These are phyloP conservation scores for Scophthalmus maximus DNA, from an alignment of 2,113 vertebrate genomes.

Conservation along the genomic window DNA sequence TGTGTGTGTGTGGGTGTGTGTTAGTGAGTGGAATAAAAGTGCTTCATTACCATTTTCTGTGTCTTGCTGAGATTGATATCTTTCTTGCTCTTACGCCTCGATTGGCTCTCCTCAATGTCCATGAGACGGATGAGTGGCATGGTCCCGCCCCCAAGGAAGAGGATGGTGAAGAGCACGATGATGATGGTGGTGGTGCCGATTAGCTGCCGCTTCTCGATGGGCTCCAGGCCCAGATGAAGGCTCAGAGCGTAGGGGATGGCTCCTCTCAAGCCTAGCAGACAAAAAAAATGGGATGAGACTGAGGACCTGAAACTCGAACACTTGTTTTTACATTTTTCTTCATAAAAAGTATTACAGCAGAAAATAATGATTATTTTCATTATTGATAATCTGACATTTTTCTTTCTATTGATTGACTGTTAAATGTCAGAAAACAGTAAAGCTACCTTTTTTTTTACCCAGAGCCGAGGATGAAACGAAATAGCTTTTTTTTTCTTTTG, in stretches of 20 bases:
- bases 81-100: conserved; percentile 89
- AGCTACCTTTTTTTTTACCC: no score
- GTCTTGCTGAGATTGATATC: conserved; percentile 98
- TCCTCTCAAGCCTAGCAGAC: conserved; percentile 88
- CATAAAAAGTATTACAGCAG: no score
- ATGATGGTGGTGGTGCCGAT: conserved; percentile 98
- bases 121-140: conserved; percentile 97
- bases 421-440: no score
- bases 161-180: conserved; percentile 96
- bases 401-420: no score
- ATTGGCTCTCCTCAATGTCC: conserved; percentile 94
- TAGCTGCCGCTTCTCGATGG: conserved; percentile 96
- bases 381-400: no score
- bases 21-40: not conserved
- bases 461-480: no score
- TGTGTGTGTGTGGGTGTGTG: not conserved
- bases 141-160: conserved; percentile 93
- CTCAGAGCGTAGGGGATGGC: conserved; percentile 98
- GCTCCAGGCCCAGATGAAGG: conserved; percentile 94
- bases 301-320: not conserved
- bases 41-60: conserved; percentile 90
- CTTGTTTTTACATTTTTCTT: no score
- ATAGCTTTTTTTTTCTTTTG: no score
- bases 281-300: not conserved
- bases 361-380: no score